These are phyloP conservation scores for Orycteropus afer DNA, from an alignment of 2,113 vertebrate species.

Conservation along the genomic window DNA sequence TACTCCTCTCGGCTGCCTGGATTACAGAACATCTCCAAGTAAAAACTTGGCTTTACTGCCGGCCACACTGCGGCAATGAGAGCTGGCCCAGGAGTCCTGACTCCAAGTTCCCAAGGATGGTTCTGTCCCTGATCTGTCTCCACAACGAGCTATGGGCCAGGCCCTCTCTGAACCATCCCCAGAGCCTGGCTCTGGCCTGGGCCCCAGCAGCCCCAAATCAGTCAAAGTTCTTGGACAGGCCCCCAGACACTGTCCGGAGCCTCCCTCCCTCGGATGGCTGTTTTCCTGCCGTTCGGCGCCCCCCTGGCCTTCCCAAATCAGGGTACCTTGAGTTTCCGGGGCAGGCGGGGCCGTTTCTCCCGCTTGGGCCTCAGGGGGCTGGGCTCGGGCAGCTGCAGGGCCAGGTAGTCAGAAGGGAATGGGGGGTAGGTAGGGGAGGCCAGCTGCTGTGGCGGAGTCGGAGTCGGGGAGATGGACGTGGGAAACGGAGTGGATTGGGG, in stretches of 20 bases:
- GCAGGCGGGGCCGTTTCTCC: slow-evolving; percentile 83
- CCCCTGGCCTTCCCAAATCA: slow-evolving; percentile 57
- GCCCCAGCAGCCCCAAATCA: not conserved
- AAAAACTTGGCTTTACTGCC: not conserved
- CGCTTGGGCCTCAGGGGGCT: slow-evolving; percentile 83
- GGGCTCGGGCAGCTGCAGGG: slow-evolving; percentile 84
- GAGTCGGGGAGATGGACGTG: slow-evolving; percentile 64
- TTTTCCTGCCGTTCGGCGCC: slow-evolving; percentile 42
- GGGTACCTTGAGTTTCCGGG: slow-evolving; percentile 85
- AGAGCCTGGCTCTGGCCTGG: not conserved
- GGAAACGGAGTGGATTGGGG: slow-evolving; percentile 63
- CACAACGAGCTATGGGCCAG: not conserved
- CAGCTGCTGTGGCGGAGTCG: slow-evolving; percentile 81
- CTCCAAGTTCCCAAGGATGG: not conserved
- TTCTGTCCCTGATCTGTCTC: not conserved
- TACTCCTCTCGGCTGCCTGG: not conserved
- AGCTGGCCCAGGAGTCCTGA: not conserved
- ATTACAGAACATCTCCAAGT: not conserved
- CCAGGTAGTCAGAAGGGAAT: slow-evolving; percentile 85
- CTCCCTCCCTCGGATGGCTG: slow-evolving; percentile 56
- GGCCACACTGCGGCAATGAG: too few species aligned
- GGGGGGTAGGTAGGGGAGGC: slow-evolving; percentile 83
- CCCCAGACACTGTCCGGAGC: slow-evolving; percentile 25
- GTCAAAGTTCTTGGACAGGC: not conserved
- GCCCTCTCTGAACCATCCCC: not conserved